Evolutionary conservation across 2,888 invertebrate genomes (phyloP).

Genomic region (Phania funesta): DNA sequence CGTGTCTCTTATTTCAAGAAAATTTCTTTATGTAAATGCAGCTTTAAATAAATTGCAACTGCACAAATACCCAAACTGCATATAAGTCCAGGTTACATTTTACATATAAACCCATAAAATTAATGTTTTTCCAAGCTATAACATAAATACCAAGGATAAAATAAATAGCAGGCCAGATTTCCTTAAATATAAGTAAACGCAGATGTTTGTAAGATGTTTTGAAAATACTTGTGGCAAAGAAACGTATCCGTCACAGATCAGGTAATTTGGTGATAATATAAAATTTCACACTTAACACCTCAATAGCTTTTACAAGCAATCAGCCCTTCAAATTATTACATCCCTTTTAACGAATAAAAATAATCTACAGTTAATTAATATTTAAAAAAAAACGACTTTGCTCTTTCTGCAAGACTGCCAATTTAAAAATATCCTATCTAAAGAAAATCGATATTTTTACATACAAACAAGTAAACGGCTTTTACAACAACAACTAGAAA

Average conservation of each 20-base stretch:
- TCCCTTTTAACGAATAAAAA: constrained; percentile 38
- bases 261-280: constrained; percentile 54
- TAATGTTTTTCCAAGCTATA: neutral
- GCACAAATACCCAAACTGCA: no score
- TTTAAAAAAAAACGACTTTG: constrained; percentile 2
- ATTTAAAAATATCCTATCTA: constrained; percentile 20
- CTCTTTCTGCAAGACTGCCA: neutral
- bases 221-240: no score
- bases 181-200: no score
- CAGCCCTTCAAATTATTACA: constrained; percentile 56
- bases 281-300: constrained; percentile 67
- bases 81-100: no score
- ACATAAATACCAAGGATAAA: constrained; percentile 2
- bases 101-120: neutral
- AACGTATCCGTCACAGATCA: constrained; percentile 17
- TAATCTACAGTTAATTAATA: constrained; percentile 1
- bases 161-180: neutral
- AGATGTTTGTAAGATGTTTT: no score
- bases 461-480: neutral
- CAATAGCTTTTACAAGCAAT: constrained; percentile 62
- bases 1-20: no score
- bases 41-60: no score
- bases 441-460: constrained; percentile 53
- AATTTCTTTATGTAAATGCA: no score
- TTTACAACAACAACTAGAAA: neutral